Percentiles rank a stretch among this genome's conserved stretches.
Evolutionary conservation across 2,797 vertebrate species (phyloP).

Genomic region (Myotis planiceps): DNA sequence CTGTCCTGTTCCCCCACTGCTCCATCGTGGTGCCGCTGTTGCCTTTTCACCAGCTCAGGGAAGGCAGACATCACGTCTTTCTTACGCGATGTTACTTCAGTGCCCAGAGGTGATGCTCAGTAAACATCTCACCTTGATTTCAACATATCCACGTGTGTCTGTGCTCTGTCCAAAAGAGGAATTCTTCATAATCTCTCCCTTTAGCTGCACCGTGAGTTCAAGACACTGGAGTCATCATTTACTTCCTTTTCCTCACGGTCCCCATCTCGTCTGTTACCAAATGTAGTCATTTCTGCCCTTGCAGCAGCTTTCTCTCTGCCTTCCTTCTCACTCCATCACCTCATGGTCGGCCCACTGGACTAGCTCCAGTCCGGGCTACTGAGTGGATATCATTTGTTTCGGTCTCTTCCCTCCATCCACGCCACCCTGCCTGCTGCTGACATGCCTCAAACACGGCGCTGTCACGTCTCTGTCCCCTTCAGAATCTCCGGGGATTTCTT

Average conservation of each 20-base stretch:
- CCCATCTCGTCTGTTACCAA: too few relatives aligned
- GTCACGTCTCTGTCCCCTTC: neutral
- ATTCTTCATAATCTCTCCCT: neutral
- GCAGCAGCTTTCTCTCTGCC: neutral
- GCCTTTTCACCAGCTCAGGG: neutral
- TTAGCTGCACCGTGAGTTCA: neutral
- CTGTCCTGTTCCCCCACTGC: neutral
- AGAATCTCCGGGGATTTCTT: conserved; percentile 34
- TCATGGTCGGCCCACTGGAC: neutral
- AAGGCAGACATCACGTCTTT: neutral
- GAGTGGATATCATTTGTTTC: neutral
- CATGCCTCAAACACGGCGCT: neutral
- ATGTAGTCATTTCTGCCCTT: neutral
- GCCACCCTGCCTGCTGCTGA: neutral
- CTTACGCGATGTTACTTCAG: neutral
- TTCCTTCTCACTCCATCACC: neutral
- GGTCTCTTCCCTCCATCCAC: neutral
- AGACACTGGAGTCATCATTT: too few relatives aligned
- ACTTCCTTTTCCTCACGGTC: too few relatives aligned
- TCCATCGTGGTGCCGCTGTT: neutral
- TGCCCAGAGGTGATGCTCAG: neutral
- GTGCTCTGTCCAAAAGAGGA: neutral
- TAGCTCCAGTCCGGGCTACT: neutral
- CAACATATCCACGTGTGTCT: neutral
- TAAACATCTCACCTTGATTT: neutral